These are phyloP conservation scores for Gonocerus acuteangulatus DNA, from an alignment of 2,888 invertebrate genomes.

Conservation along the genomic window DNA sequence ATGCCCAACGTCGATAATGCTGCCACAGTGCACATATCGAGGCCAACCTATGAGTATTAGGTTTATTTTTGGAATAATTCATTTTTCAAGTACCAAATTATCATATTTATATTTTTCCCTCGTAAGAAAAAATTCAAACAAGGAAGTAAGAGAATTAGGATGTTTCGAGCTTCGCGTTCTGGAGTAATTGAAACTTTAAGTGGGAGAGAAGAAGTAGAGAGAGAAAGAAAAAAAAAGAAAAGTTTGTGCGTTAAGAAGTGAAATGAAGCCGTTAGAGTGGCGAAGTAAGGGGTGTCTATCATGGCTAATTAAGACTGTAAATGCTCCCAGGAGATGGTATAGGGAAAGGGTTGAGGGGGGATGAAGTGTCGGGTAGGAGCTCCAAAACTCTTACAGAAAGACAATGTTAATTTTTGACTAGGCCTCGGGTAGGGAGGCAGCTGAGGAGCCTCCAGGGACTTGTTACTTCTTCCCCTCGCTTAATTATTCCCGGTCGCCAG, in stretches of 20 bases:
- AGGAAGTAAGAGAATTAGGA: not conserved
- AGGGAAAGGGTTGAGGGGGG: not conserved
- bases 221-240: not conserved
- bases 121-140: not conserved
- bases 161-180: not conserved
- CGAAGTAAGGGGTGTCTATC: not conserved
- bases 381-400: constrained; percentile 17
- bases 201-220: not conserved
- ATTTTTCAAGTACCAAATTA: too few relatives aligned
- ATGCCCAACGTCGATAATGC: too few relatives aligned
- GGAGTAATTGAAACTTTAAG: constrained; percentile 16
- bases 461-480: constrained; percentile 7
- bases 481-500: constrained; percentile 16
- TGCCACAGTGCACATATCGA: too few relatives aligned
- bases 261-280: not conserved
- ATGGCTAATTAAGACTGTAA: constrained; percentile 10
- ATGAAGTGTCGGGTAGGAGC: constrained; percentile 1
- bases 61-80: too few relatives aligned
- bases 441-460: constrained; percentile 6
- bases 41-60: too few relatives aligned
- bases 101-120: too few relatives aligned
- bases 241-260: constrained; percentile 5
- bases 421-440: constrained; percentile 4
- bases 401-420: constrained; percentile 35
- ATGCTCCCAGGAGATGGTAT: not conserved